Evolutionary conservation across 2,113 vertebrate species (phyloP), one percentile per base, ranked within the genome.

Genomic region (Melanerpes aurifrons): DNA sequence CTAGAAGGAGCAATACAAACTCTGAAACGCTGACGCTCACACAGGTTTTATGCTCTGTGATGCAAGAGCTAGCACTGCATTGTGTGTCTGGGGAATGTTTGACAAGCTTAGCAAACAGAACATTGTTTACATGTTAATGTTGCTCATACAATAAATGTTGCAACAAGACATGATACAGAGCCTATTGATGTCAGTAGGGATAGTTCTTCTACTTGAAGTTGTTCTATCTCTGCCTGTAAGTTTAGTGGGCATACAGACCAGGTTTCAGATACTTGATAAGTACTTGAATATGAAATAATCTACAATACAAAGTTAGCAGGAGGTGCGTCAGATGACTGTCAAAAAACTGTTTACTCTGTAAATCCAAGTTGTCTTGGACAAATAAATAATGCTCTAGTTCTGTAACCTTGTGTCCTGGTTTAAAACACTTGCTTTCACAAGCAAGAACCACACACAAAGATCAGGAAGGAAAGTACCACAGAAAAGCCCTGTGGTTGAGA

Each of bases 41-140:
- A 12, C 0, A 1, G 18, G 12, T 29, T 62, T 69, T 58, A 72
- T 62, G 56, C 20, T 21, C 25, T 24, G 13, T 82, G 67, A 35
- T 28, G 28, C 47, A 35, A 40, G 1, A 73, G n/a, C 3, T 5
- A n/a, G 7, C 18, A 5, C 59, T 56, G 45, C 1, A 1, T 26
- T 76, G 56, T n/a, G 56, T 45, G 25, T 21, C 74, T 24, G 8
- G 20, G 40, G 6, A 2, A 45, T 35, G 32, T 48, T 62, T 92
- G 70, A 31, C 70, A 71, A 50, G 18, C 54, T 48, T 50, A 20
- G 40, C 22, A 70, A 93, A 18, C 37, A 58, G 53, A 35, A 73
- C 31, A 37, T 9, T n/a, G 14, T 20, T 7, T 54, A 70, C 45
- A 5, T 54, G 48, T 76, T 64, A 50, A 25, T 15, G 12, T 43